phyloP scores from a whole-genome alignment of 2,888 invertebrate species.

The Plutella xylostella region DNA sequence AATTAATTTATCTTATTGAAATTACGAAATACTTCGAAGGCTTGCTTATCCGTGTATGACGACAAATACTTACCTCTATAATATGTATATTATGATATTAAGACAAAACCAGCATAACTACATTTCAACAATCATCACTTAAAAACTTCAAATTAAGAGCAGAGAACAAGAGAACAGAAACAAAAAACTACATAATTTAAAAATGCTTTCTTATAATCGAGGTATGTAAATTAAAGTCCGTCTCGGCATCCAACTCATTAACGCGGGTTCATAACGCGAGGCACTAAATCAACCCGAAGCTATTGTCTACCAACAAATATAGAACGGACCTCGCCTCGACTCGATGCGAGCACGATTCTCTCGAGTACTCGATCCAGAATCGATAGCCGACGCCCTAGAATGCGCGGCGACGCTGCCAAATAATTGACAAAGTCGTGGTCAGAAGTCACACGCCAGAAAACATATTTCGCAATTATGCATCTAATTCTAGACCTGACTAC shows the following conservation, averaged over 20 bases:
- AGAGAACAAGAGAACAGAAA: background rate
- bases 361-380: slow-evolving; percentile 11
- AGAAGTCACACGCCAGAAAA: slow-evolving; percentile 36
- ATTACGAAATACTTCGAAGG: too few relatives aligned
- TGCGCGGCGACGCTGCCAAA: slow-evolving; percentile 55
- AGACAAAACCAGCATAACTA: background rate
- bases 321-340: slow-evolving; percentile 4
- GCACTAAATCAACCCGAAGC: slow-evolving; percentile 31
- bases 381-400: slow-evolving; percentile 46
- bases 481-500: slow-evolving; percentile 33
- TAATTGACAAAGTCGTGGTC: slow-evolving; percentile 59
- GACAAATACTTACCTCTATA: too few relatives aligned
- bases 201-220: slow-evolving; percentile 10
- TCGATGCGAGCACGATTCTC: slow-evolving; percentile 4
- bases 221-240: slow-evolving; percentile 10
- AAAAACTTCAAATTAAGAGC: background rate
- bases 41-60: too few relatives aligned
- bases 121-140: background rate
- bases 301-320: slow-evolving; percentile 36
- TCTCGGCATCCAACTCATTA: slow-evolving; percentile 12
- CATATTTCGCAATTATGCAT: slow-evolving; percentile 56
- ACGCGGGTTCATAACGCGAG: slow-evolving; percentile 10
- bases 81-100: too few relatives aligned
- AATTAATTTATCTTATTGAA: too few relatives aligned
- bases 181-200: slow-evolving; percentile 5